A percentile compares a stretch with the other conserved stretches of the same genome.
phyloP scores from a whole-genome alignment of 2,888 invertebrate species.

The Morpho helenor region DNA sequence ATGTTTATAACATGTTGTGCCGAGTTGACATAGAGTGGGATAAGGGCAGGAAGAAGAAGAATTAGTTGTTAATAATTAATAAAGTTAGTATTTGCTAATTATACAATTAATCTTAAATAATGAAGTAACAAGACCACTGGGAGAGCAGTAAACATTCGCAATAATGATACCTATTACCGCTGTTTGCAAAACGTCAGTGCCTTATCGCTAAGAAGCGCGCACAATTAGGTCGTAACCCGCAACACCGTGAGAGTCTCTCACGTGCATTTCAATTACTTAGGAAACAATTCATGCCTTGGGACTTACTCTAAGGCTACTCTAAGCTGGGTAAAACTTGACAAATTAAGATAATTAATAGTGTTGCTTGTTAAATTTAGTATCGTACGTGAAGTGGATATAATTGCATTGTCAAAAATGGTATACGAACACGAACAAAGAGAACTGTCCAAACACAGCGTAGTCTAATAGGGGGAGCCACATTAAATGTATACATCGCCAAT shows the following conservation, averaged over 20 bases:
- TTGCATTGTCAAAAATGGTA: too few species aligned
- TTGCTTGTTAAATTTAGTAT: slow-evolving; percentile 2
- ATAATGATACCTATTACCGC: slow-evolving; percentile 10
- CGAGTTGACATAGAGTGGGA: too few species aligned
- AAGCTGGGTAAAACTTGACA: slow-evolving; percentile 37
- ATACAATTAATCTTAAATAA: neutral
- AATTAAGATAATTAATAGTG: slow-evolving; percentile 25
- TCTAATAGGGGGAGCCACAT: too few species aligned
- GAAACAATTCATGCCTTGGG: slow-evolving; percentile 44
- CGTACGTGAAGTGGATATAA: neutral
- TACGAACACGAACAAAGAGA: too few species aligned
- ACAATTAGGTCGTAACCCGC: slow-evolving; percentile 44
- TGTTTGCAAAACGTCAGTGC: slow-evolving; percentile 21
- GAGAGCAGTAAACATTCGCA: slow-evolving; percentile 5
- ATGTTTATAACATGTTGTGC: too few species aligned
- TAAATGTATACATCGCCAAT: too few species aligned
- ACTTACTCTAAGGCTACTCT: slow-evolving; percentile 31
- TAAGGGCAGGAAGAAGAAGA: too few species aligned
- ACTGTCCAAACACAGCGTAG: too few species aligned
- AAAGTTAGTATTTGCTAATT: too few species aligned
- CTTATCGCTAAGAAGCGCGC: slow-evolving; percentile 45
- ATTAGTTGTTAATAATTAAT: too few species aligned
- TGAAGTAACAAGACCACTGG: slow-evolving; percentile 1
- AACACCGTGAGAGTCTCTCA: slow-evolving; percentile 69
- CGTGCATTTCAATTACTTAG: slow-evolving; percentile 58